These are phyloP conservation scores for Teleiodes luculella DNA, from an alignment of 2,888 invertebrate species.

Conservation along the genomic window DNA sequence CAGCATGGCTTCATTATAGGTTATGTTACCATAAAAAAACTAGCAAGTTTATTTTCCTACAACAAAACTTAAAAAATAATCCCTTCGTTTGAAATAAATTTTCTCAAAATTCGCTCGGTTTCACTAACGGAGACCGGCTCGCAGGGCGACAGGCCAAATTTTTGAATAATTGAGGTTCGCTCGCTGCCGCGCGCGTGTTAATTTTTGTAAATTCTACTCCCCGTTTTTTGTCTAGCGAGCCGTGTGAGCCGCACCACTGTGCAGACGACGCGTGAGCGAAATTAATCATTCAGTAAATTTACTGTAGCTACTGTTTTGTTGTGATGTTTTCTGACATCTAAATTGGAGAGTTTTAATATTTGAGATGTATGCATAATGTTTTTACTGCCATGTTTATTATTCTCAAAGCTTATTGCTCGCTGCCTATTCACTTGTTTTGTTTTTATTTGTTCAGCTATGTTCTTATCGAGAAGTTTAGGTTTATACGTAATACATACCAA, in stretches of 20 bases:
- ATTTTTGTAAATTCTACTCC: constrained; percentile 15
- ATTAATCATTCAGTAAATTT: constrained; percentile 10
- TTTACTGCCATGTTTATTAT: not conserved
- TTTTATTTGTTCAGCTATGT: too few species aligned
- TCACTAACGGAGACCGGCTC: not conserved
- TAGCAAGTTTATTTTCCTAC: not conserved
- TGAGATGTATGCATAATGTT: not conserved
- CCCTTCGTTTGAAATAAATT: not conserved
- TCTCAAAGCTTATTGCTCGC: too few species aligned
- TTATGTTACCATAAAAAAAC: too few species aligned
- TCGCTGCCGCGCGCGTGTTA: constrained; percentile 14
- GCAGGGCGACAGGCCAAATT: constrained; percentile 20
- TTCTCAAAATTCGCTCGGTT: not conserved
- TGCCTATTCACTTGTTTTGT: too few species aligned
- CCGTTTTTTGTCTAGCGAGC: constrained; percentile 9
- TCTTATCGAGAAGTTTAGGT: too few species aligned
- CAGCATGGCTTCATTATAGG: too few species aligned
- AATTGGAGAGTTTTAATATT: not conserved
- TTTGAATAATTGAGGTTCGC: constrained; percentile 24
- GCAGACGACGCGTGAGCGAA: constrained; percentile 7
- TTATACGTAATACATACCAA: too few species aligned
- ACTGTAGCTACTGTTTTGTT: not conserved
- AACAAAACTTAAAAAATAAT: not conserved
- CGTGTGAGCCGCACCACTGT: constrained; percentile 2
- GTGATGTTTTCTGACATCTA: not conserved